phyloP scores from a whole-genome alignment of 2,888 invertebrate species.

The Caradrina clavipalpis region DNA sequence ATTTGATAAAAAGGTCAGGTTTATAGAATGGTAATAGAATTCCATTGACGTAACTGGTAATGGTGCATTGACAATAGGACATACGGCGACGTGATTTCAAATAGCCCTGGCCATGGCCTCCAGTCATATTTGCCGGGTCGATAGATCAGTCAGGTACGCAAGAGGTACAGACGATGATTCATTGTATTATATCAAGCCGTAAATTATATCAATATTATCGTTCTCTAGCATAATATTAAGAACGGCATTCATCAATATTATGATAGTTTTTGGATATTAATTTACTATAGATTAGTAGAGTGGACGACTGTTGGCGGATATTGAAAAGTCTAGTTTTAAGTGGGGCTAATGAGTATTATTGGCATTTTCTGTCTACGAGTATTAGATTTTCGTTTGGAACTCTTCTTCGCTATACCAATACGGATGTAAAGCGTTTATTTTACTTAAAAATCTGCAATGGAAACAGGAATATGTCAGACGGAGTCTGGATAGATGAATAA shows the following conservation, averaged over 20 bases:
- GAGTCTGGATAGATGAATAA: no score
- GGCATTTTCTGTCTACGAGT: neutral
- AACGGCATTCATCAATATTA: slow-evolving; percentile 37
- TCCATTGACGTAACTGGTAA: neutral
- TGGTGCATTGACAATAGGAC: slow-evolving; percentile 6
- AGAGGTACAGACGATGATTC: slow-evolving; percentile 30
- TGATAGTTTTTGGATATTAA: slow-evolving; percentile 28
- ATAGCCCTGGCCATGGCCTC: slow-evolving; percentile 4
- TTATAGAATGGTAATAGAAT: neutral
- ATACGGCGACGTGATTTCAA: slow-evolving; percentile 11
- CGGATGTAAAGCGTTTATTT: neutral
- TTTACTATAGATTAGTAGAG: slow-evolving; percentile 27
- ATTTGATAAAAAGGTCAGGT: neutral
- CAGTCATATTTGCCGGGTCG: neutral
- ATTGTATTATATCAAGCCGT: slow-evolving; percentile 14
- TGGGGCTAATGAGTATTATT: slow-evolving; percentile 6
- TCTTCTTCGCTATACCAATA: neutral
- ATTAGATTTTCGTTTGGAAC: neutral
- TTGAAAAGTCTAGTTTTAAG: neutral
- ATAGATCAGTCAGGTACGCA: slow-evolving; percentile 23
- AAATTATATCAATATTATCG: slow-evolving; percentile 50
- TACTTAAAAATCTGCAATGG: neutral
- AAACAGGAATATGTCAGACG: no score
- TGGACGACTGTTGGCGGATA: slow-evolving; percentile 1
- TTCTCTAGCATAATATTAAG: slow-evolving; percentile 39